Base-by-base conservation (phyloP, 2,888 invertebrate genomes). In the Onthophagus sagittarius region DNA sequence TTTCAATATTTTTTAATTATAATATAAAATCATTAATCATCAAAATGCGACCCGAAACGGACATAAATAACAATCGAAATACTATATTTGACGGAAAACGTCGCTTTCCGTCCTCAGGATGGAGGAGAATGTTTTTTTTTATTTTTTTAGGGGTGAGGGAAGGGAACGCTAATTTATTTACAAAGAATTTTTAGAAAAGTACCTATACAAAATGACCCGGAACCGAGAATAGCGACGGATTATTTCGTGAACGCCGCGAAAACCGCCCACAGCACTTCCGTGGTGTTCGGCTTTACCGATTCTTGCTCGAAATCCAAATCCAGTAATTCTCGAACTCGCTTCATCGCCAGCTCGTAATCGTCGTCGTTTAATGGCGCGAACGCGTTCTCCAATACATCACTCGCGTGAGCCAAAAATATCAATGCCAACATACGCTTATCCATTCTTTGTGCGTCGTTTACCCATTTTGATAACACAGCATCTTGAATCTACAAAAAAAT, bases 341-440 rank as follows among this genome's bases (percentile, higher is more conserved):
- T 94, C 92, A 98, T 99, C 75, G 99, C 99, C 80, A 99, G 88
- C 87, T 99, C 98, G 84, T 99, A 99, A 86, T 98, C 98, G 82
- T 98, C 98, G 81, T 97, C 97, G 71, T 95, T 95, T 9, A 99
- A 90, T 1, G 99, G 98, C 15, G 98, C 97, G 86, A 99, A 99
- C 72, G 99, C 99, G 86, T 99, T 99, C 88, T 99, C 99, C 73
- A 99, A 89, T 23, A 99, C 99, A 86, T 99, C 99, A 71, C 98
- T 97, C 6, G 98, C 97, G 85, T 99, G 98, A 31, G 99, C 98
- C 80, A 99, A 88, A 86, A 97, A 94, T 83, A 99, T 92, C 76
- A 99, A 89, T 67, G 98, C 94, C 82, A 99, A 87, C 84, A 96
- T 93, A 72, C 99, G 91, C 85, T 94, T 96, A 85, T 99, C 98